Conservation (phyloP, 2,797 vertebrate genomes). For the Pygocentrus nattereri region DNA sequence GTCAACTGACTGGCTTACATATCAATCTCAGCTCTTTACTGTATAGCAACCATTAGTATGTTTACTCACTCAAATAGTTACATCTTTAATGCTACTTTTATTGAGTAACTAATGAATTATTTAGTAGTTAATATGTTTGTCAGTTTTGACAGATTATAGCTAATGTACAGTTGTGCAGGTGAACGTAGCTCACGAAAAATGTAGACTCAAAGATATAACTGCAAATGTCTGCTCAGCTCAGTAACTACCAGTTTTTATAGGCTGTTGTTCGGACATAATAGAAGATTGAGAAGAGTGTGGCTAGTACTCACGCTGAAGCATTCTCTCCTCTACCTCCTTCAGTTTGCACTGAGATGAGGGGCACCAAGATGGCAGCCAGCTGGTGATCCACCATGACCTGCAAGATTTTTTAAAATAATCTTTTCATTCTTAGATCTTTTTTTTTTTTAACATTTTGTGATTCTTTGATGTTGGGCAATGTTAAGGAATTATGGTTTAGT, state of each 20-base stretch:
- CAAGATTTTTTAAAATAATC: conserved; percentile 4
- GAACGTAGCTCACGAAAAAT: background rate
- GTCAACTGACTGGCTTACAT: background rate
- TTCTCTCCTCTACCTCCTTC: conserved; percentile 89
- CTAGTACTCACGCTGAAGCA: conserved; percentile 88
- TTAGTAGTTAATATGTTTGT: background rate
- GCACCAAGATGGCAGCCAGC: conserved; percentile 94
- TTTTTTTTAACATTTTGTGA: background rate
- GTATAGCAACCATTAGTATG: background rate
- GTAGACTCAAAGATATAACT: background rate
- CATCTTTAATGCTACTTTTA: background rate
- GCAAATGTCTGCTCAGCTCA: background rate
- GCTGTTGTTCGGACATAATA: background rate
- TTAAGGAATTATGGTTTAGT: background rate
- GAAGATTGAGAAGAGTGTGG: conserved; percentile 11
- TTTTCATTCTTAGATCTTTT: background rate
- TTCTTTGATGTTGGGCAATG: background rate
- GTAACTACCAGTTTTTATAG: background rate
- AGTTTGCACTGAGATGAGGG: conserved; percentile 88
- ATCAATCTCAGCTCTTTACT: background rate
- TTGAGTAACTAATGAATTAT: background rate
- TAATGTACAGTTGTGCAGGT: background rate
- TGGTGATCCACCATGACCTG: conserved; percentile 91
- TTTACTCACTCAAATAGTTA: background rate
- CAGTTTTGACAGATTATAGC: background rate